Percentiles rank a stretch among this genome's conserved stretches.
Evolutionary conservation across 2,797 vertebrate genomes (phyloP).

Genomic region (Pitangus sulphuratus): DNA sequence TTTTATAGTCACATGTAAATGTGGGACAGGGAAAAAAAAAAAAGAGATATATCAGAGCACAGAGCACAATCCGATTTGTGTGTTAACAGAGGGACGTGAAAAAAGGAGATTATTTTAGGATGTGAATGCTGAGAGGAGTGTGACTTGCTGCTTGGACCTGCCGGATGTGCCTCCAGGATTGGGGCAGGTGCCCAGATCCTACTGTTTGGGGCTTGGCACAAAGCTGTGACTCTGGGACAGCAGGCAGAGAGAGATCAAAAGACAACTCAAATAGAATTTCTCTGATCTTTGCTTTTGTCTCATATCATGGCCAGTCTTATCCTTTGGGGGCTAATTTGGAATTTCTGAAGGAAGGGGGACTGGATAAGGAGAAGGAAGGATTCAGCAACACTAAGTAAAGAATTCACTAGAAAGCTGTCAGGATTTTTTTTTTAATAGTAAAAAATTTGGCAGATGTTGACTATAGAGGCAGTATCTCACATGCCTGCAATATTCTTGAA

Average conservation of each 20-base stretch:
- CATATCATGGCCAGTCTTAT: not conserved
- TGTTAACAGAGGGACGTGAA: not conserved
- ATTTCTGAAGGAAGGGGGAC: not conserved
- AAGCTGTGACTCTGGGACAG: not conserved
- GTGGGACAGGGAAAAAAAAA: not conserved
- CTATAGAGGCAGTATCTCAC: not conserved
- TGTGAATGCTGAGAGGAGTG: not conserved
- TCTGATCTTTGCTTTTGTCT: conserved; percentile 12
- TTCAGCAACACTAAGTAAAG: not conserved
- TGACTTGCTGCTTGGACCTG: not conserved
- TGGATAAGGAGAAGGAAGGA: not conserved
- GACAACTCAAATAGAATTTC: not conserved
- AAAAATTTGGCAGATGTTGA: not conserved
- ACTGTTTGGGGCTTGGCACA: not conserved
- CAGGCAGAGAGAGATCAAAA: not conserved
- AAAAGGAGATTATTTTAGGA: not conserved
- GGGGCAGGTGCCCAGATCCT: not conserved
- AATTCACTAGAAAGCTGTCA: not conserved
- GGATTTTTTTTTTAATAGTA: not conserved
- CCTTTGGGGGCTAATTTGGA: not conserved
- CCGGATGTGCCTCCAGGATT: not conserved
- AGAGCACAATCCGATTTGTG: not conserved
- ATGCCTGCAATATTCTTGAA: not conserved
- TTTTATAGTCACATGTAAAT: not conserved
- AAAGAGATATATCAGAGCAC: not conserved